Conservation (phyloP, 2,797 vertebrate species). For the Hippoglossus hippoglossus region DNA sequence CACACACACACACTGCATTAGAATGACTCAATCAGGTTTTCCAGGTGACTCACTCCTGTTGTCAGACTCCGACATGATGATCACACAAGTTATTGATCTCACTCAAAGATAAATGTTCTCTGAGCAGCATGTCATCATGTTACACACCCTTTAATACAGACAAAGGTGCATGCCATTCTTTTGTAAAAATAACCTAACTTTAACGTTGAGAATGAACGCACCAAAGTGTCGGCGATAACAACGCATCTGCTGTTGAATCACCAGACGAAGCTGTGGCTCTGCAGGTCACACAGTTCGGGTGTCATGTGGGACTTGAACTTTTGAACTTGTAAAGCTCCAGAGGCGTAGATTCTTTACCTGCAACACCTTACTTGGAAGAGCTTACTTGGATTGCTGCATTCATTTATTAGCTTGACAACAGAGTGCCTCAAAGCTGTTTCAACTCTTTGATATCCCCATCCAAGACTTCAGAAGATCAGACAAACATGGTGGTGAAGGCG, state of each 20-base stretch:
- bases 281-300: slow-evolving; percentile 49
- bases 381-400: slow-evolving; percentile 47
- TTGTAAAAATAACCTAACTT: slow-evolving; percentile 14
- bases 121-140: slow-evolving; percentile 11
- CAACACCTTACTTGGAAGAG: slow-evolving; percentile 48
- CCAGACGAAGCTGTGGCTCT: slow-evolving; percentile 19
- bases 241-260: slow-evolving; percentile 18
- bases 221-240: background rate
- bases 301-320: slow-evolving; percentile 59
- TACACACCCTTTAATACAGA: slow-evolving; percentile 15
- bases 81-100: slow-evolving; percentile 19
- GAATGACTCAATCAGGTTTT: slow-evolving; percentile 29
- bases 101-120: slow-evolving; percentile 19
- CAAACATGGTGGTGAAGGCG: slow-evolving; percentile 20
- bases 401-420: slow-evolving; percentile 58
- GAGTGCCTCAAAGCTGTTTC: slow-evolving; percentile 30
- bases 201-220: slow-evolving; percentile 7
- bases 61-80: slow-evolving; percentile 32
- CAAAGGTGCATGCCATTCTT: slow-evolving; percentile 22
- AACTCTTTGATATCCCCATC: slow-evolving; percentile 38
- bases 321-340: slow-evolving; percentile 48
- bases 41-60: slow-evolving; percentile 35
- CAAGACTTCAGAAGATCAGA: slow-evolving; percentile 41
- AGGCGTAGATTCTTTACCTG: slow-evolving; percentile 50
- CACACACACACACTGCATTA: background rate